phyloP scores from a whole-genome alignment of 2,888 invertebrate genomes.

The Dicyrtoma fusca region DNA sequence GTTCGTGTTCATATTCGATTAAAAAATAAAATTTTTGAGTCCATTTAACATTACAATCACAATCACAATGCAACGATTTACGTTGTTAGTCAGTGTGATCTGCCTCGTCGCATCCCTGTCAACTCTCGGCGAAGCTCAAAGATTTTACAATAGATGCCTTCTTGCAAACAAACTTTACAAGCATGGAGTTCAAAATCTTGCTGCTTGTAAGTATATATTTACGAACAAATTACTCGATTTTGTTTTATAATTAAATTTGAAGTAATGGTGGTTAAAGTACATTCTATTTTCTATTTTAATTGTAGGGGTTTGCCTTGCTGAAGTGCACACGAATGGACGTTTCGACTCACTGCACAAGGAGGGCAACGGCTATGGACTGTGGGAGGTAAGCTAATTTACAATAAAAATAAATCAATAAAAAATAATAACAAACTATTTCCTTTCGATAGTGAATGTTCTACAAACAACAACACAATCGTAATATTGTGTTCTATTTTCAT shows the following conservation, averaged over 20 bases:
- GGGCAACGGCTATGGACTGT: conserved; percentile 24
- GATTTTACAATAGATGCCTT: conserved; percentile 21
- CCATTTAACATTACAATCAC: background rate
- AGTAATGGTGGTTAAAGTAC: too few relatives aligned
- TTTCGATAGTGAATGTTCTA: too few relatives aligned
- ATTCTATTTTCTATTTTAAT: conserved; percentile 1
- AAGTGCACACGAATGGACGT: conserved; percentile 35
- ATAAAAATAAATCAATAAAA: conserved; percentile 4
- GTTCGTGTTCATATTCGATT: background rate
- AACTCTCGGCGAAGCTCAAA: background rate
- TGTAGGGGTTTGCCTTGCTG: conserved; percentile 35
- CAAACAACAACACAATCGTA: too few relatives aligned
- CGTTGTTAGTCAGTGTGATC: background rate
- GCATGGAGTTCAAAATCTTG: conserved; percentile 29
- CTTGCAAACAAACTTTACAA: conserved; percentile 18
- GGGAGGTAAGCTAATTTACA: conserved; percentile 26
- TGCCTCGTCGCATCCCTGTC: background rate
- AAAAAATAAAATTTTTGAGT: background rate
- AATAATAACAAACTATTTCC: too few relatives aligned
- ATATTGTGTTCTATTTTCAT: conserved; percentile 4
- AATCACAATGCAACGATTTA: conserved; percentile 16
- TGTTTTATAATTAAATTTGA: background rate
- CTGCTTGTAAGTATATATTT: conserved; percentile 27
- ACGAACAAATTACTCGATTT: too few relatives aligned
- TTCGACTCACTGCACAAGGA: conserved; percentile 35